Evolutionary conservation across 1,140 invertebrate genomes (phyloP).

Genomic region (Caenorhabditis briggsae): DNA sequence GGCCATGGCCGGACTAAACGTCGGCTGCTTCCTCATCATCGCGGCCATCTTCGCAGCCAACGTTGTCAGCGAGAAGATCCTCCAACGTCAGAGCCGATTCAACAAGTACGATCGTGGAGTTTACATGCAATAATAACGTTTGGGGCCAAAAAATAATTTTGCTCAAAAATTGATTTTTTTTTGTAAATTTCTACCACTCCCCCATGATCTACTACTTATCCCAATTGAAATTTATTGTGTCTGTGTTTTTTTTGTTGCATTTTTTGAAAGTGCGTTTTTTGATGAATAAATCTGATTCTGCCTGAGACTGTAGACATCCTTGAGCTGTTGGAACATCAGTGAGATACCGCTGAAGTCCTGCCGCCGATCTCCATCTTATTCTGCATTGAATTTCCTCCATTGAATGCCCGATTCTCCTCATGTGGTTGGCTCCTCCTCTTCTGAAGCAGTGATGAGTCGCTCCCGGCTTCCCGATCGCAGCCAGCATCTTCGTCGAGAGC

Average conservation of each 20-base stretch:
- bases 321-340: no score
- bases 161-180: neutral
- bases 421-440: no score
- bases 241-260: neutral
- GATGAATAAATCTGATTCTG: no score
- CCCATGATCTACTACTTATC: conserved; percentile 3
- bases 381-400: no score
- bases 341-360: no score
- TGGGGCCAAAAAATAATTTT: neutral
- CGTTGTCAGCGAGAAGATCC: conserved; percentile 67
- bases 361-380: no score
- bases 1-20: conserved; percentile 67
- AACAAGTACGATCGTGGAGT: conserved; percentile 54
- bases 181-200: conserved; percentile 4
- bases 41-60: conserved; percentile 64
- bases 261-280: neutral
- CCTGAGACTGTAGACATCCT: no score
- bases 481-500: no score
- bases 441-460: no score
- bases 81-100: conserved; percentile 29
- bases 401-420: no score
- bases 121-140: neutral
- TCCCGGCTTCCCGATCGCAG: no score
- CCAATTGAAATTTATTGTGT: neutral
- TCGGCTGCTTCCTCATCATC: conserved; percentile 67